Evolutionary conservation across 2,113 vertebrate genomes (phyloP), one percentile per base, ranked within the genome.

Genomic region (Pluvianellus socialis): DNA sequence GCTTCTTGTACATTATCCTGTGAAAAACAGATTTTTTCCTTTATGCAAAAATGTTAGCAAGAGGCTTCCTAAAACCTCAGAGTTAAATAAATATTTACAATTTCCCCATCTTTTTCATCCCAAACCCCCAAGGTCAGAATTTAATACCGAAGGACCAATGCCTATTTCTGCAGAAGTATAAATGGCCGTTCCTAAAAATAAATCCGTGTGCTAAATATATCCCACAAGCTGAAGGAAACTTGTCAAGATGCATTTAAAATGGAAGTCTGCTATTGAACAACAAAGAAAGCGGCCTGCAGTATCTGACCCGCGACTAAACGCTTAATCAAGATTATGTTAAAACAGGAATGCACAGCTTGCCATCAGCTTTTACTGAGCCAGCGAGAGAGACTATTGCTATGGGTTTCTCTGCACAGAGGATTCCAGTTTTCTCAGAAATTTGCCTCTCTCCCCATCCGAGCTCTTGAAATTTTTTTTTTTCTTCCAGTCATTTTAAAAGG

Each of bases 231-330:
- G 68, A 94, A 96, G 49, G 58, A 92, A 95, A 87, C 35, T 35
- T 94, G 65, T 92, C 72, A 92, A 81, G 75, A 76, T 84, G 40
- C 61, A 93, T 90, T 95, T 90, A 49, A 80, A 72, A 86, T 68
- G 24, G 27, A 67, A 83, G 18, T 24, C 62, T 85, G 63, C 63
- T 81, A 68, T 12, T 0, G 3, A 86, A 45, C 61, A 84, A 38
- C n/a, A 80, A 76, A 75, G 66, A 33, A n/a, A 75, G 22, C 0
- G 12, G 28, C 47, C 65, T 52, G 19, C 28, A 61, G 55, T 67
- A 33, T 38, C 56, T 80, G 91, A 91, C 22, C 59, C 2, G 1
- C 1, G 1, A 44, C 44, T 82, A 58, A 91, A 87, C 50, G 58
- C 47, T 87, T 73, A 28, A 85, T 66, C 49, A 86, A 71, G 63